These are phyloP conservation scores for Oenanthe melanoleuca DNA, from an alignment of 2,113 vertebrate species.

Conservation along the genomic window DNA sequence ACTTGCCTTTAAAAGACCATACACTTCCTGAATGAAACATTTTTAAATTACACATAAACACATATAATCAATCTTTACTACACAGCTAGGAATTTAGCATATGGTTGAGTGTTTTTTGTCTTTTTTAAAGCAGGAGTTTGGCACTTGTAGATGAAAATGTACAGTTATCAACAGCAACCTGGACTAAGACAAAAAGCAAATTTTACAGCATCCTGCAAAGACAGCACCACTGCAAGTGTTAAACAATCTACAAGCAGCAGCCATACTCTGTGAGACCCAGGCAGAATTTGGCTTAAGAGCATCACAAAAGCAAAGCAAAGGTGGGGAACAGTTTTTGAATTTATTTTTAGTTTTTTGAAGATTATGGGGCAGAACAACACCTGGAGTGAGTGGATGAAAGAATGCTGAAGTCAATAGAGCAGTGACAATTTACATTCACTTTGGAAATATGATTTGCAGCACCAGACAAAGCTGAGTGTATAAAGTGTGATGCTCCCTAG, in stretches of 20 bases:
- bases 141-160: slow-evolving; percentile 28
- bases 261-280: background rate
- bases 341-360: background rate
- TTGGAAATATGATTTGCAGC: background rate
- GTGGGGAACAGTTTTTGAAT: background rate
- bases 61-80: slow-evolving; percentile 72
- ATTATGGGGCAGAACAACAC: background rate
- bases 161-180: background rate
- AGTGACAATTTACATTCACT: background rate
- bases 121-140: slow-evolving; percentile 12
- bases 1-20: slow-evolving; percentile 73
- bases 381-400: background rate
- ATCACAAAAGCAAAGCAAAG: background rate
- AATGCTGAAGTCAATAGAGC: background rate
- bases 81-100: slow-evolving; percentile 42
- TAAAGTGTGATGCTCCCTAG: fast-evolving
- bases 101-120: background rate
- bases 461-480: background rate
- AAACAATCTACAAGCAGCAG: background rate
- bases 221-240: background rate
- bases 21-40: slow-evolving; percentile 72
- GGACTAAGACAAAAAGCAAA: background rate
- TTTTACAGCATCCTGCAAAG: background rate
- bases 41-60: slow-evolving; percentile 76
- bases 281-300: background rate